These are phyloP conservation scores for Eupithecia subfuscata DNA, from an alignment of 2,888 invertebrate genomes.

Conservation along the genomic window DNA sequence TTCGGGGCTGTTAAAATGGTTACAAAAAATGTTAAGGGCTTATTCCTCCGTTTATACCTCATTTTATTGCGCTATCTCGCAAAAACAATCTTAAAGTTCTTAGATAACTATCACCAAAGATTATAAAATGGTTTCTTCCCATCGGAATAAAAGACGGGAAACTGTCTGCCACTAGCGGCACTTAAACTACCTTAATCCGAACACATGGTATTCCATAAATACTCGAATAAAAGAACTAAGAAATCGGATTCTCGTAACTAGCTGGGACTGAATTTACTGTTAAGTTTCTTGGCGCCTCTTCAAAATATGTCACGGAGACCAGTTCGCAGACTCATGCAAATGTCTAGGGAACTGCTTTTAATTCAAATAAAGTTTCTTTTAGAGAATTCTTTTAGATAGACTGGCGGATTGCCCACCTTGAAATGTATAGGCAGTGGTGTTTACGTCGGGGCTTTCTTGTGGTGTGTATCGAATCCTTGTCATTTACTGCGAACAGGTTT, in stretches of 20 bases:
- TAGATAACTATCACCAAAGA: not conserved
- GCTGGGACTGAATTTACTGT: slow-evolving; percentile 35
- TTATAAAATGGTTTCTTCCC: not conserved
- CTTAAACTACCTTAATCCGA: slow-evolving; percentile 17
- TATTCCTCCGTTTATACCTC: not conserved
- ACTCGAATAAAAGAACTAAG: slow-evolving; percentile 27
- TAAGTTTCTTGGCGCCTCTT: slow-evolving; percentile 56
- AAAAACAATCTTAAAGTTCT: not conserved
- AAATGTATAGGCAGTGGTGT: slow-evolving; percentile 34
- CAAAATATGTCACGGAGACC: slow-evolving; percentile 50
- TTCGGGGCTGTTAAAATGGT: not conserved
- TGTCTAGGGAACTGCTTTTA: slow-evolving; percentile 52
- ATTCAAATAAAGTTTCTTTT: slow-evolving; percentile 52
- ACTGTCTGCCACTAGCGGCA: slow-evolving; percentile 14
- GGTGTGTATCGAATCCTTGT: slow-evolving; percentile 11
- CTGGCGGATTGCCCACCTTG: slow-evolving; percentile 37
- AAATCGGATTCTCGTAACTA: slow-evolving; percentile 31
- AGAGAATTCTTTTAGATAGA: slow-evolving; percentile 38
- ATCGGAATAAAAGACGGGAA: not conserved
- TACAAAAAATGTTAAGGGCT: not conserved
- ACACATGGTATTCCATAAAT: slow-evolving; percentile 30
- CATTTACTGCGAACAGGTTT: not conserved
- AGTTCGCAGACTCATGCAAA: slow-evolving; percentile 49
- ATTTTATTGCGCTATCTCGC: not conserved
- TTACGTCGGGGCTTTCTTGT: slow-evolving; percentile 23